Conservation (phyloP, 2,113 vertebrate species). For the Chrysochloris asiatica region DNA sequence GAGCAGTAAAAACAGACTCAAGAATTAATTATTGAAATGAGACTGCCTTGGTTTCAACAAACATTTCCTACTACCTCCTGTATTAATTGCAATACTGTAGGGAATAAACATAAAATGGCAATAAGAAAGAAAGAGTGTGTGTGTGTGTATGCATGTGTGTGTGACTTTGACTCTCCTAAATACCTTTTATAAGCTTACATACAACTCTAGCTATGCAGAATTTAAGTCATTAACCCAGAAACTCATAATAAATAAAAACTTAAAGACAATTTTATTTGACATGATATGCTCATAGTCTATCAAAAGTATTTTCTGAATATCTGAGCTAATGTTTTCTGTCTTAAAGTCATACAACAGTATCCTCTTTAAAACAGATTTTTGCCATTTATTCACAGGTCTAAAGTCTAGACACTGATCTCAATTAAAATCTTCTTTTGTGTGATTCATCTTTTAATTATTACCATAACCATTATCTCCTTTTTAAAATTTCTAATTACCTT, state of each 20-base stretch:
- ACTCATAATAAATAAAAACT: conserved; percentile 36
- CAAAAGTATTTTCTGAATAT: background rate
- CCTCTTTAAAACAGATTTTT: conserved; percentile 6
- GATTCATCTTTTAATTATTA: conserved; percentile 23
- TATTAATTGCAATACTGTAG: background rate
- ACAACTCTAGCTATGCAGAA: background rate
- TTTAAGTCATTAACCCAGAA: conserved; percentile 34
- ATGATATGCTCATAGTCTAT: background rate
- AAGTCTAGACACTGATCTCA: background rate
- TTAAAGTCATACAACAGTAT: background rate
- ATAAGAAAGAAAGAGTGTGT: no score
- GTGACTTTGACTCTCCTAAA: background rate
- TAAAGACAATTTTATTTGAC: conserved; percentile 42
- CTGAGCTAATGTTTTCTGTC: conserved; percentile 17
- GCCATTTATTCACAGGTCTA: background rate
- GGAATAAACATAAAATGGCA: background rate
- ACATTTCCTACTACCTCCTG: background rate
- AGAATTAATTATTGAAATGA: background rate
- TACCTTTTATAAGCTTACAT: background rate
- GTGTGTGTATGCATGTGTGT: no score
- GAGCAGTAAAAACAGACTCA: conserved; percentile 7
- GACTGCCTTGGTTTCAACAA: background rate
- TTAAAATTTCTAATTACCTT: background rate
- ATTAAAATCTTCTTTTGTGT: background rate
- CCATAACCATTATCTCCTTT: background rate